These are phyloP conservation scores for Rhombomys opimus DNA, from an alignment of 2,113 vertebrate species.

Conservation along the genomic window DNA sequence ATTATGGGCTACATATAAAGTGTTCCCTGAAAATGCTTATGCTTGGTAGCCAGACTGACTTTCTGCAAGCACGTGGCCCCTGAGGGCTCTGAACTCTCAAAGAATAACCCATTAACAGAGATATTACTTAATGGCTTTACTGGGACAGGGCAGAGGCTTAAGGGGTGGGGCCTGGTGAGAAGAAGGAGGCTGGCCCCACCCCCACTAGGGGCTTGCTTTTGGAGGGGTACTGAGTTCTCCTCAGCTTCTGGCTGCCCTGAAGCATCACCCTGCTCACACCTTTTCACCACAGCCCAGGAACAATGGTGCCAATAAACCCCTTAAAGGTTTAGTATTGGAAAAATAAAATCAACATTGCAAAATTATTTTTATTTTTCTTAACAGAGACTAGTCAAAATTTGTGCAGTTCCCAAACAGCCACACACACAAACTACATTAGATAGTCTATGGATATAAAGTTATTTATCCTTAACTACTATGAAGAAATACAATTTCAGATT, in stretches of 20 bases:
- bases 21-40: neutral
- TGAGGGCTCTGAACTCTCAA: neutral
- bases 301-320: neutral
- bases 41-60: neutral
- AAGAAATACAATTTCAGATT: slow-evolving; percentile 48
- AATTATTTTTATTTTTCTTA: slow-evolving; percentile 36
- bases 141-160: too few relatives aligned
- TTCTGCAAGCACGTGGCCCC: neutral
- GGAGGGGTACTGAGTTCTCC: neutral
- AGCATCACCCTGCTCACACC: neutral
- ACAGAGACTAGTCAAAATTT: slow-evolving; percentile 24
- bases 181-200: neutral
- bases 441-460: neutral
- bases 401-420: slow-evolving; percentile 18
- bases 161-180: neutral
- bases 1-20: neutral
- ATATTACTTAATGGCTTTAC: neutral
- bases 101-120: neutral
- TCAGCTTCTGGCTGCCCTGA: neutral
- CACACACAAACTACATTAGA: slow-evolving; percentile 46
- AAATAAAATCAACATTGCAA: slow-evolving; percentile 34
- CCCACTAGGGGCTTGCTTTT: neutral
- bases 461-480: neutral
- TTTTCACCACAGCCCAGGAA: neutral
- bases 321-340: slow-evolving; percentile 1